Evolutionary conservation across 1,140 invertebrate genomes (phyloP), one percentile per base, ranked within the genome.

Genomic region (Aphidius ervi): DNA sequence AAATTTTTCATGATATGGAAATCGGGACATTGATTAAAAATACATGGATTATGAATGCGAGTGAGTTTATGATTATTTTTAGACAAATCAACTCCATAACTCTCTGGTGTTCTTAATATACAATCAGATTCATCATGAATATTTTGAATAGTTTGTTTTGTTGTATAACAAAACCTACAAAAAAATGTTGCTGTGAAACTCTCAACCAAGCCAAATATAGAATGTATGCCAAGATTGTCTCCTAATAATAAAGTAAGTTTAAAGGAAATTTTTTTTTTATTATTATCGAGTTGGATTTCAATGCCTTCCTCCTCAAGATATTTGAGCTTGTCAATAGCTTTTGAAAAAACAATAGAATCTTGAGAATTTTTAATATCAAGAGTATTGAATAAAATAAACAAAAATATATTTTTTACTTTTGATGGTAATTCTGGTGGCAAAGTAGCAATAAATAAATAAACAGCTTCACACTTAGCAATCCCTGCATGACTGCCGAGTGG

Each of bases 191-290:
- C 52, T 42, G 59, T 61, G 62, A 76, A 74, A 59, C 60, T 67
- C 61, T 70, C 67, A 20, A 46, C 49, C 46, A 74, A 72, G 20
- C 70, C 74, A 37, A 74, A 49, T 9, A 75, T 61, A 9, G 60
- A 59, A 60, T 77, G 67, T 7, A 74, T 5, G 23, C 72, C 68
- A 46, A 76, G 63, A 60, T 77, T 77, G 63, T 77, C 73, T 7
- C 73, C 74, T 9, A 68, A 46, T 52, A 76, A 56, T 46, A 70
- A 56, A 20, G 23, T 48, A 46, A 74, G 55, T 62, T 63, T 48
- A 62, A 74, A 71, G 53, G 63, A 66, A 48, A 76, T 59, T 20
- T 62, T 48, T 53, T 50, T 60, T 6, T 9, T 60, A 40, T 54
- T 56, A 23, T 47, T 49, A 56, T 60, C 31, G 49, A 57, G 49